Evolutionary conservation across 2,113 vertebrate genomes (phyloP), one percentile per base, ranked within the genome.

Genomic region (Cyphomyrus discorhynchus): DNA sequence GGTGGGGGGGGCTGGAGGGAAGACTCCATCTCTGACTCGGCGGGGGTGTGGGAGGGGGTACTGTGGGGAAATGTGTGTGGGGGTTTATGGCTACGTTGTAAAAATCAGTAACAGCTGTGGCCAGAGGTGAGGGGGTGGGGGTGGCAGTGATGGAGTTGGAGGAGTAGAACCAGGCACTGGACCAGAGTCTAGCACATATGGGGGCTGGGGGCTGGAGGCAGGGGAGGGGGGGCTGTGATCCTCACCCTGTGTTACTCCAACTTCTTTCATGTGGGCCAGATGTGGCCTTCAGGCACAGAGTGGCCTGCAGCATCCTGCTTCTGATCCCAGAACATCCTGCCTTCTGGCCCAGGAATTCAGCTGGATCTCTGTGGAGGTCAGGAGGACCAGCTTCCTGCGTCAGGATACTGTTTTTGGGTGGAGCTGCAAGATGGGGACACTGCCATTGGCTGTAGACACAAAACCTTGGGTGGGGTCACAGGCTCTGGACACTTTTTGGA

Each of bases 61-160:
- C 93, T 93, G 92, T 92, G 92, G 89, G 90, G 90, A 50, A 82
- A 90, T 90, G 90, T 89, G 91, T 91, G 66, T 5, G 27, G 90
- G 91, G 91, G 92, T 94, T 94, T 93, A 93, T 92, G 92, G 86
- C 91, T 92, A 89, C 87, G 91, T 88, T 90, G 92, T 92, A 89
- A 91, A 92, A 93, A 92, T 91, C 91, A 90, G 90, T 84, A 92
- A 52, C 91, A 92, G 92, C 89, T 86, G 80, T n/a, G 85, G 86
- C 86, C 77, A 91, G 88, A 66, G 89, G 89, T 62, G 56, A 49
- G 21, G 19, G 6, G n/a, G 24, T 31, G 24, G 83, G 47, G 46
- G 24, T n/a, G 56, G 56, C 56, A 62, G 89, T n/a, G 56, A 58
- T 31, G 19, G 19, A 19, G 24, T 0, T 85, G 6, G 45, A 13